Evolutionary conservation across 2,113 vertebrate genomes (phyloP).

Genomic region (Sakesphorus luctuosus): DNA sequence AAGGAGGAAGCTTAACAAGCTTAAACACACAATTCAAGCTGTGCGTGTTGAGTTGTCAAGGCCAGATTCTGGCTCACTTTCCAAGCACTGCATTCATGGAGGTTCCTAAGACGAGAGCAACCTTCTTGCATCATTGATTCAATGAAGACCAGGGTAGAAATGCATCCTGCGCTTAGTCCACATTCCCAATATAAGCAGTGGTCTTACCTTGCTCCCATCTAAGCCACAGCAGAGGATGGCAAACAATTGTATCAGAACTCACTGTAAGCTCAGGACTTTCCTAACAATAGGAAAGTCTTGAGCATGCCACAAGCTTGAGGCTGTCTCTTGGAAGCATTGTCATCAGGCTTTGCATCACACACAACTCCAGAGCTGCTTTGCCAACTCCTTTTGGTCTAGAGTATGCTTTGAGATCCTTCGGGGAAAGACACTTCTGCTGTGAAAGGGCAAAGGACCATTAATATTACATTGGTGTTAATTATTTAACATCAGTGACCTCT

Average conservation of each 20-base stretch:
- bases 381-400: not conserved
- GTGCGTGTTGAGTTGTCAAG: not conserved
- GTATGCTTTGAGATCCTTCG: not conserved
- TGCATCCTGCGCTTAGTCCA: not conserved
- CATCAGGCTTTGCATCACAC: not conserved
- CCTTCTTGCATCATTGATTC: not conserved
- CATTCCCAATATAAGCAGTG: not conserved
- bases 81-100: not conserved
- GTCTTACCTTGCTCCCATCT: not conserved
- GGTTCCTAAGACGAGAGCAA: not conserved
- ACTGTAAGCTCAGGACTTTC: not conserved
- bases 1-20: slow-evolving; percentile 5
- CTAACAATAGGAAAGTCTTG: not conserved
- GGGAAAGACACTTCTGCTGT: not conserved
- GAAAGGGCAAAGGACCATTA: not conserved
- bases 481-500: not conserved
- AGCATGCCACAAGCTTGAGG: not conserved
- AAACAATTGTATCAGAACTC: not conserved
- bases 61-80: not conserved
- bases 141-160: not conserved
- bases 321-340: not conserved
- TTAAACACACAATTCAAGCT: slow-evolving; percentile 21
- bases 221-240: not conserved
- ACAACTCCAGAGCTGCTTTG: not conserved
- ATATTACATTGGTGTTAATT: not conserved